Evolutionary conservation across 2,797 vertebrate genomes (phyloP).

Genomic region (Ctenopoma multispine): DNA sequence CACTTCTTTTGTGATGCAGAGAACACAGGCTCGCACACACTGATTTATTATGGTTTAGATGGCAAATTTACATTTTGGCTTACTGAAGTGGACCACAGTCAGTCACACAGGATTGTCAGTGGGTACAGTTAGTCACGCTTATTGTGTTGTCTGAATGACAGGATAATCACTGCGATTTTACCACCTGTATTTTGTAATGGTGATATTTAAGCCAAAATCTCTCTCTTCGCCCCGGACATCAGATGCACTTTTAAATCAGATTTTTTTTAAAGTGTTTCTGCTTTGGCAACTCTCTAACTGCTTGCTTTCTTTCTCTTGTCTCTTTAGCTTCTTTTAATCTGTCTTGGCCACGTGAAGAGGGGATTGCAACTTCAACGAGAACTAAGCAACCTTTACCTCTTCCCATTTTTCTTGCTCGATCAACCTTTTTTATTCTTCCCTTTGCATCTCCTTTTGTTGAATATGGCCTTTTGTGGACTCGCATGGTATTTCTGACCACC

Average conservation of each 20-base stretch:
- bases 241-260: constrained; percentile 41
- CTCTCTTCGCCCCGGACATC: constrained; percentile 28
- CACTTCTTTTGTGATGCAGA: constrained; percentile 29
- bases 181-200: constrained; percentile 19
- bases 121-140: constrained; percentile 8
- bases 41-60: constrained; percentile 8
- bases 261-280: constrained; percentile 44
- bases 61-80: constrained; percentile 8
- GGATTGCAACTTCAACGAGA: constrained; percentile 93
- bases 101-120: background rate
- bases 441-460: constrained; percentile 78
- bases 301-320: constrained; percentile 86
- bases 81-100: constrained; percentile 9
- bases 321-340: constrained; percentile 94
- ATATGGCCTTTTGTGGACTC: constrained; percentile 83
- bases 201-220: constrained; percentile 9
- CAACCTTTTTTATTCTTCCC: constrained; percentile 71
- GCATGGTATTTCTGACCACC: constrained; percentile 83
- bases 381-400: constrained; percentile 89
- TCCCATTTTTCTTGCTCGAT: constrained; percentile 80
- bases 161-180: constrained; percentile 5
- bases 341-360: constrained; percentile 94
- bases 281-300: constrained; percentile 86
- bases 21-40: constrained; percentile 1
- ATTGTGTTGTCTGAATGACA: constrained; percentile 18